Evolutionary conservation across 2,888 invertebrate genomes (phyloP), one percentile per base, ranked within the genome.

Genomic region (Mantis religiosa): DNA sequence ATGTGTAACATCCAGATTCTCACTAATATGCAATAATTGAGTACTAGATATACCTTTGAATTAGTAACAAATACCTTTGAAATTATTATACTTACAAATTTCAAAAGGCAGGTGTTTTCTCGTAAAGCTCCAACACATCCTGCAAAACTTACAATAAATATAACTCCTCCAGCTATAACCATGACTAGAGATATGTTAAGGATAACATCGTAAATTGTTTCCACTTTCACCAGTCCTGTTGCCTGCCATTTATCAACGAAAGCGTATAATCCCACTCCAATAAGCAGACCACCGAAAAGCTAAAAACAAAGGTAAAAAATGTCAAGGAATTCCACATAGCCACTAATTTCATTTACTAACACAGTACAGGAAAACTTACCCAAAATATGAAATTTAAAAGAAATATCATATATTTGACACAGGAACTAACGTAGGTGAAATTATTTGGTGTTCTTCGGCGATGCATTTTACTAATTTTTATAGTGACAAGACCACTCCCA

Each of bases 111-210:
- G 0, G 98, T 97, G 93, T 99, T 99, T 93, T 99, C 98, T 89
- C 98, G 94, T 12, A 98, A 94, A 0, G 98, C 97, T 84, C 98
- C 98, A 25, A 99, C 96, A 93, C 98, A 99, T 9, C 98, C 98
- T 28, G 98, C 97, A 93, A 98, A 98, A 93, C 98, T 98, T 88
- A 99, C 98, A 87, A 98, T 95, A 93, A 98, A 98, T n/a, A 98
- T 96, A 12, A 98, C 96, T 71, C 96, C 96, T 3, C 98, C 98
- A 89, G 97, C 96, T 89, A 98, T 95, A n/a, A 98, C 96, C 93
- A 98, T 96, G 88, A 98, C 96, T 89, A 99, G 94, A 34, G 98
- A 98, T 91, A 99, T 96, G 93, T 99, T 98, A 88, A 98, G 94
- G 91, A 97, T 96, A 82, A 98, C 95, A 93, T 98, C 98, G 92